Conservation (phyloP, 1,140 invertebrate species). For the Apis florea region DNA sequence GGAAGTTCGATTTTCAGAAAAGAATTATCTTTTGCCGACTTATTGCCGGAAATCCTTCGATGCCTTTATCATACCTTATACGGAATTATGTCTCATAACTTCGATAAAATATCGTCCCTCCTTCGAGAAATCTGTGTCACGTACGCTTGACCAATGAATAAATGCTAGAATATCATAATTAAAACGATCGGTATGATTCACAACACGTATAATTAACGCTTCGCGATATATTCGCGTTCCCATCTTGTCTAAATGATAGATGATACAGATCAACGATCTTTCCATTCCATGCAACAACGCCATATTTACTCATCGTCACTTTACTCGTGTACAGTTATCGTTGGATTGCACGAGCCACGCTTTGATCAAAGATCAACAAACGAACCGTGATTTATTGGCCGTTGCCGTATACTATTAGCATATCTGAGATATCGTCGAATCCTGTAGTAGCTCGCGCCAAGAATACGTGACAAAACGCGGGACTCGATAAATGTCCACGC, state of each 20-base stretch:
- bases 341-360: neutral
- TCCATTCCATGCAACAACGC: neutral
- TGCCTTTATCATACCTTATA: neutral
- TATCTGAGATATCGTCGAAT: neutral
- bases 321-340: slow-evolving; percentile 33
- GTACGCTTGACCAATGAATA: neutral
- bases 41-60: slow-evolving; percentile 19
- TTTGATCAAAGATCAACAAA: slow-evolving; percentile 41
- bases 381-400: slow-evolving; percentile 33
- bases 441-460: slow-evolving; percentile 4
- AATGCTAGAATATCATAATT: neutral
- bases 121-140: neutral
- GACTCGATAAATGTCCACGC: neutral
- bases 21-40: slow-evolving; percentile 16
- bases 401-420: neutral
- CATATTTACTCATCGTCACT: slow-evolving; percentile 19
- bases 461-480: slow-evolving; percentile 19
- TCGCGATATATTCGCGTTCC: slow-evolving; percentile 12
- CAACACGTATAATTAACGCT: neutral
- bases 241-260: neutral
- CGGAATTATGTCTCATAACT: neutral
- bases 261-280: slow-evolving; percentile 2
- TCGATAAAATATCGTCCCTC: neutral
- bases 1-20: slow-evolving; percentile 36
- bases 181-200: slow-evolving; percentile 8